A percentile compares a stretch with the other conserved stretches of the same genome.
phyloP scores from a whole-genome alignment of 2,888 invertebrate species.

The Oscheius sp. region DNA sequence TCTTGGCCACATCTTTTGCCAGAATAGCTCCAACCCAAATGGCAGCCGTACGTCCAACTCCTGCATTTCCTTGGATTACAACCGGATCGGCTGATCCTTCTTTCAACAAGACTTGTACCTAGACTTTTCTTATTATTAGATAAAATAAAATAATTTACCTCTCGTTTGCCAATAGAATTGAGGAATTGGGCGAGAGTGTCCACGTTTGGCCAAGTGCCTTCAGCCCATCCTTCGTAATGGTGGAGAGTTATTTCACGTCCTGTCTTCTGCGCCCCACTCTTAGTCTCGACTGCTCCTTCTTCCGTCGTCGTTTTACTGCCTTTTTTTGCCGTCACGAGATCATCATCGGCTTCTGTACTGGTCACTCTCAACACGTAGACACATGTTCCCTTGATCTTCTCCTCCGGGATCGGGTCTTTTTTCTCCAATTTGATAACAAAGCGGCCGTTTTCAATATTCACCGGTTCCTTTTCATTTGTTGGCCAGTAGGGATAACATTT shows the following conservation, averaged over 20 bases:
- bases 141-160: conserved; percentile 9
- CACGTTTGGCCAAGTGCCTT: conserved; percentile 32
- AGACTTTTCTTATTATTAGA: conserved; percentile 8
- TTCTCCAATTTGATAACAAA: conserved; percentile 2
- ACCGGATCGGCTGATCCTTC: conserved; percentile 45
- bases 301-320: not conserved
- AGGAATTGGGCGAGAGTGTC: conserved; percentile 20
- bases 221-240: conserved; percentile 25
- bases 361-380: conserved; percentile 16
- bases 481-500: conserved; percentile 50
- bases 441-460: conserved; percentile 38
- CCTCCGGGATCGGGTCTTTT: conserved; percentile 1
- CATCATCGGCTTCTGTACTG: conserved; percentile 5
- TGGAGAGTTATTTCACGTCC: conserved; percentile 1
- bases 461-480: conserved; percentile 36
- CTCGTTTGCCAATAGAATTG: conserved; percentile 16
- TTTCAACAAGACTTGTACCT: conserved; percentile 24
- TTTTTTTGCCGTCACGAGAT: not conserved
- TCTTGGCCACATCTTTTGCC: conserved; percentile 46
- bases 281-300: not conserved
- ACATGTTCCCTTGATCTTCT: conserved; percentile 10
- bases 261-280: not conserved
- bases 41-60: conserved; percentile 37
- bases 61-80: conserved; percentile 43
- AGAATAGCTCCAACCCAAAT: conserved; percentile 45